Evolutionary conservation across 2,113 vertebrate genomes (phyloP).

Genomic region (Perca fluviatilis): DNA sequence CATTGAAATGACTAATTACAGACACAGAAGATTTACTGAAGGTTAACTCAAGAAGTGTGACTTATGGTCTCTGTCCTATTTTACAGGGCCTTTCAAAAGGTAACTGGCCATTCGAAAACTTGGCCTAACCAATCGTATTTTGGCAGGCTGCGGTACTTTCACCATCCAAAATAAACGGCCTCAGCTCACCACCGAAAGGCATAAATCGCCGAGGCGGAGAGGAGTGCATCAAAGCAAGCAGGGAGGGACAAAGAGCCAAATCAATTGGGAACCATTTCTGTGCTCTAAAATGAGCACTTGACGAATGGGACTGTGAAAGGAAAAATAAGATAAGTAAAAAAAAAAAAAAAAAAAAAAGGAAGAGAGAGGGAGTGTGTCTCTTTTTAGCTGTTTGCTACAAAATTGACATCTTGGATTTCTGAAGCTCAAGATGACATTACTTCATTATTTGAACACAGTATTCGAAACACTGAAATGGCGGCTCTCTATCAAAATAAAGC

Average conservation of each 20-base stretch:
- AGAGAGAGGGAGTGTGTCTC: neutral
- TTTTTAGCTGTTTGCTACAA: neutral
- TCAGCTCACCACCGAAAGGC: slow-evolving; percentile 11
- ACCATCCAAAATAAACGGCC: slow-evolving; percentile 30
- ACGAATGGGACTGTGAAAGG: neutral
- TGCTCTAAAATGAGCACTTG: slow-evolving; percentile 23
- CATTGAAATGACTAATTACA: slow-evolving; percentile 3
- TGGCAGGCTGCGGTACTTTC: slow-evolving; percentile 19
- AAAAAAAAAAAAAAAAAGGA: neutral
- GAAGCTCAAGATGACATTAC: neutral
- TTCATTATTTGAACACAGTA: neutral
- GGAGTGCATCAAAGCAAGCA: slow-evolving; percentile 7
- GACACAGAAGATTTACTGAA: neutral
- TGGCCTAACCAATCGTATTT: slow-evolving; percentile 22
- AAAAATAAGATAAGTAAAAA: neutral
- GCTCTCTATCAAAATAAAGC: neutral
- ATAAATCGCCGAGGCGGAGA: slow-evolving; percentile 2
- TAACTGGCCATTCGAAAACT: slow-evolving; percentile 9
- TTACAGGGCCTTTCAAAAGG: slow-evolving; percentile 30
- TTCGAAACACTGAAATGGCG: neutral
- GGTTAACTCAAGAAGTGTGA: slow-evolving; percentile 9
- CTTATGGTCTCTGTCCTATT: neutral
- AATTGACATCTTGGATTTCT: slow-evolving; percentile 7
- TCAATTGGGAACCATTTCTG: slow-evolving; percentile 28
- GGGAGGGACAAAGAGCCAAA: slow-evolving; percentile 19